Percentiles rank a stretch among this genome's conserved stretches.
Evolutionary conservation across 2,113 vertebrate genomes (phyloP).

Genomic region (Gallinago paraguaiae): DNA sequence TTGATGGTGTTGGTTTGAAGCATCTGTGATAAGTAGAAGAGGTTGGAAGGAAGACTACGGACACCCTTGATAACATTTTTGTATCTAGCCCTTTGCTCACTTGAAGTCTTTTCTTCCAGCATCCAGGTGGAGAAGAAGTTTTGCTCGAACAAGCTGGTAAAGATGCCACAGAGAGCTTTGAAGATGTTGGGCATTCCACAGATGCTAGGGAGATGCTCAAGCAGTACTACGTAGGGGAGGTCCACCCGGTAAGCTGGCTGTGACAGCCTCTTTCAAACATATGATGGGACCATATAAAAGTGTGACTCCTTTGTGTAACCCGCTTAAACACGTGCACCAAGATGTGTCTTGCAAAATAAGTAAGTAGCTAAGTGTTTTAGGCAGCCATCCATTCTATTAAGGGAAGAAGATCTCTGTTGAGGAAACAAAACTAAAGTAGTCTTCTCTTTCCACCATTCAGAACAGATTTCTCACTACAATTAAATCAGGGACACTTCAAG

Average conservation of each 20-base stretch:
- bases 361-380: neutral
- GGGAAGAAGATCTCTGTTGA: neutral
- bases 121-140: conserved; percentile 95
- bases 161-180: conserved; percentile 93
- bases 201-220: conserved; percentile 94
- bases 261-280: neutral
- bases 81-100: neutral
- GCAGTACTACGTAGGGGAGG: conserved; percentile 89
- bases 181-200: conserved; percentile 92
- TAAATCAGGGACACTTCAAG: neutral
- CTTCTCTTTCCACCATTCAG: neutral
- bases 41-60: neutral
- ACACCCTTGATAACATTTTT: neutral
- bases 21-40: fast-evolving
- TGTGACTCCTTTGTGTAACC: too few species aligned
- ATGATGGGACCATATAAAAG: neutral
- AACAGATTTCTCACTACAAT: neutral
- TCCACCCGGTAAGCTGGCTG: conserved; percentile 84
- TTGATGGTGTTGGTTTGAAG: neutral
- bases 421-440: neutral
- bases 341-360: neutral
- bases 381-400: neutral
- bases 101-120: conserved; percentile 74
- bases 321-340: too few species aligned
- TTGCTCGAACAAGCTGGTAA: conserved; percentile 89